Evolutionary conservation across 2,113 vertebrate species (phyloP).

Genomic region (Laticauda laticaudata): DNA sequence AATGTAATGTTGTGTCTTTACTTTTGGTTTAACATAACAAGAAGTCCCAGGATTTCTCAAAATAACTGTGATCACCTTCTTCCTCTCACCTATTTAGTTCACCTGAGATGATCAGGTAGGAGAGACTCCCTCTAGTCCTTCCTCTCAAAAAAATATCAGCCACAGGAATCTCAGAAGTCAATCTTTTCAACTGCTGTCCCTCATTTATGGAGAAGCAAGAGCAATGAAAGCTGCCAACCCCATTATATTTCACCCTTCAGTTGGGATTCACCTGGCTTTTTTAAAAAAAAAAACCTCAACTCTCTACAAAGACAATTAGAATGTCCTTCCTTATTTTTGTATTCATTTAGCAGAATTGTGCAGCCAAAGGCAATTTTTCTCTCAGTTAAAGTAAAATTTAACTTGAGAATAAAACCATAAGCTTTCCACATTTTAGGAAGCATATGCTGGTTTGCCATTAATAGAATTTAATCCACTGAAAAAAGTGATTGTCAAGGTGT

Average conservation of each 20-base stretch:
- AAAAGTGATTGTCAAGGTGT: neutral
- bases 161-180: neutral
- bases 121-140: neutral
- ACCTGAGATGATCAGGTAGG: neutral
- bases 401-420: neutral
- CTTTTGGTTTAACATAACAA: neutral
- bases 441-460: neutral
- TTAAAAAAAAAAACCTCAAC: neutral
- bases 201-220: neutral
- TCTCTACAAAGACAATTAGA: neutral
- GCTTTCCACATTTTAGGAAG: neutral
- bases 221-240: neutral
- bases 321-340: neutral
- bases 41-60: neutral
- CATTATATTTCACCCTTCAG: neutral
- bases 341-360: neutral
- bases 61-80: neutral
- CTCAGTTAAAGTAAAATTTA: neutral
- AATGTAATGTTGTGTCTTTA: neutral
- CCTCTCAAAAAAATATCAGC: neutral
- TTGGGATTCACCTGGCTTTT: neutral
- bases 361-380: neutral
- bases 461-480: neutral
- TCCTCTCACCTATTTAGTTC: neutral
- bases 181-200: neutral